Evolutionary conservation across 2,113 vertebrate genomes (phyloP).

Genomic region (Chaetodon auriga): DNA sequence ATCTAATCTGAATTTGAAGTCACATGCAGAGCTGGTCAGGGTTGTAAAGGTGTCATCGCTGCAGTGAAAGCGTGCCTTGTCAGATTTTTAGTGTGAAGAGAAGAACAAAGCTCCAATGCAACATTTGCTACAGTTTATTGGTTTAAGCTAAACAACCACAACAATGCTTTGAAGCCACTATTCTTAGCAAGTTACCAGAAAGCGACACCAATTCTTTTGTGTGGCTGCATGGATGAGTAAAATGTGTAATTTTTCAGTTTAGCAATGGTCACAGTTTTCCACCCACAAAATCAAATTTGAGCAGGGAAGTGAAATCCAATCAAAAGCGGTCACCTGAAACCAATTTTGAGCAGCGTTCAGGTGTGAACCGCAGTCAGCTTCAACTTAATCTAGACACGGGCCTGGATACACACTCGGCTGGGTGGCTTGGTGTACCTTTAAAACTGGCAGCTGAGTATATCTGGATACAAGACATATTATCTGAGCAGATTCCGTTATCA

Average conservation of each 20-base stretch:
- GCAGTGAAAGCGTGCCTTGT: background rate
- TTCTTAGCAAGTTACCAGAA: background rate
- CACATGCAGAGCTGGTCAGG: background rate
- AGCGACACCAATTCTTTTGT: background rate
- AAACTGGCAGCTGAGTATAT: background rate
- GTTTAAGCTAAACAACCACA: background rate
- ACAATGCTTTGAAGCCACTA: too few relatives aligned
- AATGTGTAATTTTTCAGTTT: background rate
- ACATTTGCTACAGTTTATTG: background rate
- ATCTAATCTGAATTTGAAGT: background rate
- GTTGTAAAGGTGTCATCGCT: background rate
- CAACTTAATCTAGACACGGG: background rate
- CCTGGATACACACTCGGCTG: background rate
- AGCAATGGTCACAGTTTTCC: too few relatives aligned
- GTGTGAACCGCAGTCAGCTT: background rate
- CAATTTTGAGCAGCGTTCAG: background rate
- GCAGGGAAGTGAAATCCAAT: background rate
- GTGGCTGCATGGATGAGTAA: background rate
- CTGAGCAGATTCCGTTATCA: constrained; percentile 64
- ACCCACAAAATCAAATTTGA: too few relatives aligned
- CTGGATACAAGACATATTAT: background rate
- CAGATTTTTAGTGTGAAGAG: background rate
- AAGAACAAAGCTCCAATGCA: background rate
- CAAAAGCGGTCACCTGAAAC: background rate
- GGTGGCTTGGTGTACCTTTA: background rate